Evolutionary conservation across 2,797 vertebrate species (phyloP).

Genomic region (Vultur gryphus): DNA sequence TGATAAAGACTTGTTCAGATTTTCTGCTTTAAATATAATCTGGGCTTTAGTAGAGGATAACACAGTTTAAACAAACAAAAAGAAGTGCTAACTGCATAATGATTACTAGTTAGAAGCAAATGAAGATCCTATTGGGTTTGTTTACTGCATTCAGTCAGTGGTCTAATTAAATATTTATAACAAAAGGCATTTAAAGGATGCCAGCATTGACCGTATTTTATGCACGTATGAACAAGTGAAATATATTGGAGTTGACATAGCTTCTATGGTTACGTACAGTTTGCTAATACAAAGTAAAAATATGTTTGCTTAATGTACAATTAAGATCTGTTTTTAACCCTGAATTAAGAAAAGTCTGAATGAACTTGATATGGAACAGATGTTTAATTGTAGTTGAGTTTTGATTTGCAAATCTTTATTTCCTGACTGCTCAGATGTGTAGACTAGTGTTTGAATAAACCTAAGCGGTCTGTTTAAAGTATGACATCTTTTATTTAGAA

Average conservation of each 20-base stretch:
- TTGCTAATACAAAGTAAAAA: constrained; percentile 40
- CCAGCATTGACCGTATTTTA: constrained; percentile 45
- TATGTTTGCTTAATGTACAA: background rate
- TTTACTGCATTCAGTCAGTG: constrained; percentile 10
- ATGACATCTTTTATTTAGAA: background rate
- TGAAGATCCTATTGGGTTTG: background rate
- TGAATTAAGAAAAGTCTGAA: background rate
- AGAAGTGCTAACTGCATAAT: constrained; percentile 20
- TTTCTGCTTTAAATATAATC: background rate
- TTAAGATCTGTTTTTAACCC: background rate
- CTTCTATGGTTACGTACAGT: constrained; percentile 28
- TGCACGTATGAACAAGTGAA: constrained; percentile 66
- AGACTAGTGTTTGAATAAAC: background rate
- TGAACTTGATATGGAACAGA: background rate
- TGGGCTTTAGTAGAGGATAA: background rate
- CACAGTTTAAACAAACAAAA: background rate
- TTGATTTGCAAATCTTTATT: constrained; percentile 2
- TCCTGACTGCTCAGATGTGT: background rate
- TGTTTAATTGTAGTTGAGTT: background rate
- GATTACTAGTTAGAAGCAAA: constrained; percentile 34
- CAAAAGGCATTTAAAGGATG: constrained; percentile 58
- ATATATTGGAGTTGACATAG: constrained; percentile 32
- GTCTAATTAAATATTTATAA: constrained; percentile 66
- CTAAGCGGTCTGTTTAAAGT: background rate
- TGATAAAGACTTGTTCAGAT: background rate